Evolutionary conservation across 2,113 vertebrate species (phyloP), one percentile per base, ranked within the genome.

Genomic region (Andinoacara biseriatus): DNA sequence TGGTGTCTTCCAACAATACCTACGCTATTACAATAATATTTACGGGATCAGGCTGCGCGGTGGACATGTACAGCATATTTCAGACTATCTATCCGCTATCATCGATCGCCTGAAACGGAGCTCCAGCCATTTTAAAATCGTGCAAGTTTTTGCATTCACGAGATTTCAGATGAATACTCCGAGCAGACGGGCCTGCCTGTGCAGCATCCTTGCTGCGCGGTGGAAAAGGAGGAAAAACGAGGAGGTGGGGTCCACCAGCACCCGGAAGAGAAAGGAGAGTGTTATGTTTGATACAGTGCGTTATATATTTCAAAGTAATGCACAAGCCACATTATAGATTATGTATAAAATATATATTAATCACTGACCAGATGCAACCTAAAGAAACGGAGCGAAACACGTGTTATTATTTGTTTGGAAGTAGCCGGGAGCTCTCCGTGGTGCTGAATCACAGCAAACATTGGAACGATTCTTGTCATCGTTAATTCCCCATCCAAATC

Each of bases 251-350:
- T 69, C 8, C 67, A 72, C 14, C 69, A 31, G 74, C 54, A 88
- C 75, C 90, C 91, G 92, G 92, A 92, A 89, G 86, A 86, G 81
- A 84, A 83, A 59, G 58, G 82, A 80, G 46, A 77, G 14, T 1
- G 67, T n/a, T 72, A 6, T n/a, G 46, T 13, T 67, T 67, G 67
- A 26, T 33, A 33, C 46, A n/a, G 26, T 29, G n/a, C 20, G 54
- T 10, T 54, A 33, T 29, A 49, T 54, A 54, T 33, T 72, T 83
- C 31, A 72, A 24, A 72, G 52, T 58, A 59, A 76, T n/a, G 24
- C 72, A 31, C 52, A 6, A 4, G 20, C 4, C 9, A 24, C 43
- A 58, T 35, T 5, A 2, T 20, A 3, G n/a, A 38, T 62, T 0
- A 33, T 54, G 3, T n/a, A 7, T 31, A 14, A 14, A 54, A 26